Evolutionary conservation across 2,888 invertebrate species (phyloP).

Genomic region (Caenorhabditis sp.): DNA sequence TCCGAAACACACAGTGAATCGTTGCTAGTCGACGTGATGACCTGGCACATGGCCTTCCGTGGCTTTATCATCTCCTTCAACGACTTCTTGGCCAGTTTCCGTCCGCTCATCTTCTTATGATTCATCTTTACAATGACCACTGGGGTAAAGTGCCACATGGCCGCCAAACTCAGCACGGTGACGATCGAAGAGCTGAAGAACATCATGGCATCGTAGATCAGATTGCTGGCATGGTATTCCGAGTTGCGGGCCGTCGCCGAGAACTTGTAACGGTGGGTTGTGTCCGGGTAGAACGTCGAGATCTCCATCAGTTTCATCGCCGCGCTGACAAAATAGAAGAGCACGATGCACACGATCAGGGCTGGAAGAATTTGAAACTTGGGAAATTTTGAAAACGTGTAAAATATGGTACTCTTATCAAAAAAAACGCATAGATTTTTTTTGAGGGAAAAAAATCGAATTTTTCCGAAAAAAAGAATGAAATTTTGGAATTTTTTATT

Average conservation of each 20-base stretch:
- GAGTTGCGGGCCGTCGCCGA: not conserved
- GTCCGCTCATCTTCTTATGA: constrained; percentile 6
- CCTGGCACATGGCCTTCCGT: no score
- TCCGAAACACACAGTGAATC: no score
- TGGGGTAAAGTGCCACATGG: constrained; percentile 48
- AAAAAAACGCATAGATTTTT: no score
- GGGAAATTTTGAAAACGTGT: no score
- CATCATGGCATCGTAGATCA: constrained; percentile 39
- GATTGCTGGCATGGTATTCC: constrained; percentile 27
- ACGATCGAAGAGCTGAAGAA: constrained; percentile 5
- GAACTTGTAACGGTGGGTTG: not conserved
- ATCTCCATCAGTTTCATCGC: constrained; percentile 22
- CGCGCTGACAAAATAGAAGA: constrained; percentile 25
- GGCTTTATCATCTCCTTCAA: not conserved
- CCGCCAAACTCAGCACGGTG: constrained; percentile 1
- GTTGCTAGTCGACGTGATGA: no score
- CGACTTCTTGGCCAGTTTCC: not conserved
- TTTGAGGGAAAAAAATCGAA: no score
- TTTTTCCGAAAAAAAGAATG: no score
- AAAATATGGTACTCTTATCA: no score
- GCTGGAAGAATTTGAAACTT: constrained; percentile 18
- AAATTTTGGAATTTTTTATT: not conserved
- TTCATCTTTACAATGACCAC: constrained; percentile 46
- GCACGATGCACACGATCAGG: constrained; percentile 11
- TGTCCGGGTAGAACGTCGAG: not conserved